These are phyloP conservation scores for Coracopsis vasa DNA, from an alignment of 2,113 vertebrate species.

Conservation along the genomic window DNA sequence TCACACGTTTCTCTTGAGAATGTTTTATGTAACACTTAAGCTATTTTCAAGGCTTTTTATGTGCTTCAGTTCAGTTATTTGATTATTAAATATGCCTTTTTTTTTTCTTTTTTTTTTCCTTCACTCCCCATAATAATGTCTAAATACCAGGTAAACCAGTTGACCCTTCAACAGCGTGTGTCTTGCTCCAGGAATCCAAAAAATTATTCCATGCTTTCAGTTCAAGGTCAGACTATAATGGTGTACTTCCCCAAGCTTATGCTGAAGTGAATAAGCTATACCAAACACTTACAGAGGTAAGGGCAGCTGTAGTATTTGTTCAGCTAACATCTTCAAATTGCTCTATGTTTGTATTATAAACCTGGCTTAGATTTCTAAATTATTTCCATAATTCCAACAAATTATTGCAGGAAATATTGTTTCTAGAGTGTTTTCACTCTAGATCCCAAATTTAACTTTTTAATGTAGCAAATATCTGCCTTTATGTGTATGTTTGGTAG, in stretches of 20 bases:
- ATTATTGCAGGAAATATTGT: background rate
- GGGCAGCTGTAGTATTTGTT: background rate
- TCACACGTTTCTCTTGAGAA: background rate
- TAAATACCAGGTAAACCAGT: conserved; percentile 64
- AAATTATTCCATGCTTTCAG: conserved; percentile 79
- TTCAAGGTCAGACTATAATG: conserved; percentile 76
- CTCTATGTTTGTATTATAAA: background rate
- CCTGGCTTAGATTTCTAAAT: background rate
- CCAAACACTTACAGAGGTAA: conserved; percentile 73
- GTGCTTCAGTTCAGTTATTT: background rate
- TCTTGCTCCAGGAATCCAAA: conserved; percentile 75
- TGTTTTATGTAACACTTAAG: background rate
- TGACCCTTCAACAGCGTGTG: conserved; percentile 33
- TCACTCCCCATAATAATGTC: background rate
- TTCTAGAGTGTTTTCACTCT: background rate
- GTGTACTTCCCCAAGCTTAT: conserved; percentile 72
- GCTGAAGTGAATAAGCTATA: conserved; percentile 71
- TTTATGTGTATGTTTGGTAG: background rate
- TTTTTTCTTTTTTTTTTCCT: background rate
- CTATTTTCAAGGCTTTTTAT: background rate
- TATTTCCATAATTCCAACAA: background rate
- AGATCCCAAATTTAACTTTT: background rate
- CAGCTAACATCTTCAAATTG: background rate
- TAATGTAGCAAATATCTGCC: background rate
- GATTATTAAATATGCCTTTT: background rate